A percentile compares a stretch with the other conserved stretches of the same genome.
These are phyloP conservation scores for Piaya cayana DNA, from an alignment of 2,113 vertebrate species.

Conservation along the genomic window DNA sequence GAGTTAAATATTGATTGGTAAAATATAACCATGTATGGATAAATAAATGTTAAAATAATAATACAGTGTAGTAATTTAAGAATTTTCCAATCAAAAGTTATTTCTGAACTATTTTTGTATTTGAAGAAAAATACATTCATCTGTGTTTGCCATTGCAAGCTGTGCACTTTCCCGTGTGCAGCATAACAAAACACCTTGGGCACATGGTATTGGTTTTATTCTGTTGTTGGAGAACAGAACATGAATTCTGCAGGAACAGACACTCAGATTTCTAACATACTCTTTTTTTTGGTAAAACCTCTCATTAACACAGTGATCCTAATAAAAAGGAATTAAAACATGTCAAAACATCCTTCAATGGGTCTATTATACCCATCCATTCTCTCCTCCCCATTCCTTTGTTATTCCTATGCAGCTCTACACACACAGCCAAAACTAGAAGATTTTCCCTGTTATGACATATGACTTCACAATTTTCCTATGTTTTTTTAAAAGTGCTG, in stretches of 20 bases:
- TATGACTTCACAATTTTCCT: not conserved
- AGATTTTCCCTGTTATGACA: not conserved
- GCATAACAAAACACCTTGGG: not conserved
- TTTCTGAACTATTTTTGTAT: not conserved
- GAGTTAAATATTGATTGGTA: constrained; percentile 28
- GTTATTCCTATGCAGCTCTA: not conserved
- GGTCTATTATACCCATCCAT: not conserved
- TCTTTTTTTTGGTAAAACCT: not conserved
- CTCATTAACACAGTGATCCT: not conserved
- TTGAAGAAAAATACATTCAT: not conserved
- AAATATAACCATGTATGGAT: constrained; percentile 2
- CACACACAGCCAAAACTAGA: not conserved
- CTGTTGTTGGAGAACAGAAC: not conserved
- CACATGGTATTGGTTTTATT: not conserved
- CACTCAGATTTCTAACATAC: not conserved
- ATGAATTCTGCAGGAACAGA: not conserved
- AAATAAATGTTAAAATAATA: constrained; percentile 26
- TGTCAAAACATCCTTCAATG: not conserved
- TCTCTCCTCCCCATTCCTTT: not conserved
- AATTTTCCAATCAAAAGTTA: constrained; percentile 26
- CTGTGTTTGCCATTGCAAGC: not conserved
- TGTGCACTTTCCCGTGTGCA: not conserved
- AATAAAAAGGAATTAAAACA: not conserved
- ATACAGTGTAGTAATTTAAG: not conserved
- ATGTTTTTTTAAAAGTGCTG: not conserved